Percentiles rank a stretch among this genome's conserved stretches.
Conservation (phyloP, 2,113 vertebrate species). For the Hyaena hyaena region DNA sequence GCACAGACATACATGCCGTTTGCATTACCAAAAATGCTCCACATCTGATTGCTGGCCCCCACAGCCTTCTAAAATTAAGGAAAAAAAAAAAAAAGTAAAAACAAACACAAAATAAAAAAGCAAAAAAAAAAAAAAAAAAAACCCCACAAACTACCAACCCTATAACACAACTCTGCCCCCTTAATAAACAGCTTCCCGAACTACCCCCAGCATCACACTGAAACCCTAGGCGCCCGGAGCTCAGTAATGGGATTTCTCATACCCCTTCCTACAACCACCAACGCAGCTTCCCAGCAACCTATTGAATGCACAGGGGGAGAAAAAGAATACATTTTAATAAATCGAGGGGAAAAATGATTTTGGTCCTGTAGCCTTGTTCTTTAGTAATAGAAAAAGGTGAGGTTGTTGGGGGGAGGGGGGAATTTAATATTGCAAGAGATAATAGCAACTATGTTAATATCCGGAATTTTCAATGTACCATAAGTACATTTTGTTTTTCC, state of each 20-base stretch:
- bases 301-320: conserved; percentile 61
- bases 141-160: background rate
- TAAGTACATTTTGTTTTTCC: conserved; percentile 93
- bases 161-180: conserved; percentile 71
- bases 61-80: background rate
- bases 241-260: conserved; percentile 78
- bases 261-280: conserved; percentile 68
- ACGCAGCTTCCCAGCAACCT: conserved; percentile 68
- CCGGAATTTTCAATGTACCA: conserved; percentile 91
- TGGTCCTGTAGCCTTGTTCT: conserved; percentile 85
- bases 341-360: conserved; percentile 84
- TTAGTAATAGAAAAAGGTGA: conserved; percentile 87
- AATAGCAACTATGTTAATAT: conserved; percentile 92
- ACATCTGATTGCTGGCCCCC: conserved; percentile 65
- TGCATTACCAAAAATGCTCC: conserved; percentile 80
- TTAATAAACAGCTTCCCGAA: conserved; percentile 76
- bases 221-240: conserved; percentile 26
- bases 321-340: conserved; percentile 86
- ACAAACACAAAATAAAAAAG: background rate
- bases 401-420: conserved; percentile 82
- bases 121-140: background rate
- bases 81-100: background rate
- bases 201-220: conserved; percentile 39
- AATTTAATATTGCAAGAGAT: conserved; percentile 90
- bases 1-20: conserved; percentile 80